Evolutionary conservation across 2,797 vertebrate genomes (phyloP).

Genomic region (Lithobates sylvaticus): DNA sequence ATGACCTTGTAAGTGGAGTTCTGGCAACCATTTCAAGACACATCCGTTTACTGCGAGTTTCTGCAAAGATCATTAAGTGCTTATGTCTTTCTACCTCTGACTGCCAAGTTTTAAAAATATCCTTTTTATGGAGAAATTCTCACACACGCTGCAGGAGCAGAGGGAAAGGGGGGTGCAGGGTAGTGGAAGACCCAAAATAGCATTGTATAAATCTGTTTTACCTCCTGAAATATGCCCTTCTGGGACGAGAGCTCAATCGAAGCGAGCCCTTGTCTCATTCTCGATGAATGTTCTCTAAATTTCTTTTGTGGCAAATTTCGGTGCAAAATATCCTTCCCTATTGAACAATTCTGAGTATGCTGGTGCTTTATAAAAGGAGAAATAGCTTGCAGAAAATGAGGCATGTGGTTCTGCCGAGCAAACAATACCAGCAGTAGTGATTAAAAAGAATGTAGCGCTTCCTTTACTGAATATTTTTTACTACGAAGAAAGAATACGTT

Average conservation of each 20-base stretch:
- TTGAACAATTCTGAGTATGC: constrained; percentile 1
- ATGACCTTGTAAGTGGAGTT: constrained; percentile 48
- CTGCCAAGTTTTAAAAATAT: constrained; percentile 55
- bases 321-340: constrained; percentile 1
- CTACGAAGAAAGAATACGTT: neutral
- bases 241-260: neutral
- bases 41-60: constrained; percentile 47
- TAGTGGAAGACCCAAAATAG: constrained; percentile 41
- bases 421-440: neutral
- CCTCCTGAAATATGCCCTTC: constrained; percentile 40
- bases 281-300: constrained; percentile 41
- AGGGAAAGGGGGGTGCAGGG: neutral
- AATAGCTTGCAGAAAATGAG: neutral
- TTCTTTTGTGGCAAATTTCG: constrained; percentile 31
- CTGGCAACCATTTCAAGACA: constrained; percentile 49
- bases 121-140: constrained; percentile 53
- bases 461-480: neutral
- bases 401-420: neutral
- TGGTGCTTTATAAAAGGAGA: constrained; percentile 2
- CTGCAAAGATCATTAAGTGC: constrained; percentile 58
- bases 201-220: constrained; percentile 36
- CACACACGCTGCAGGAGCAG: constrained; percentile 15
- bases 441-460: neutral
- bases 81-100: constrained; percentile 43
- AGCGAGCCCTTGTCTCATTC: neutral